A percentile compares a stretch with the other conserved stretches of the same genome.
phyloP scores from a whole-genome alignment of 2,797 vertebrate genomes.

The Crax fasciolata region DNA sequence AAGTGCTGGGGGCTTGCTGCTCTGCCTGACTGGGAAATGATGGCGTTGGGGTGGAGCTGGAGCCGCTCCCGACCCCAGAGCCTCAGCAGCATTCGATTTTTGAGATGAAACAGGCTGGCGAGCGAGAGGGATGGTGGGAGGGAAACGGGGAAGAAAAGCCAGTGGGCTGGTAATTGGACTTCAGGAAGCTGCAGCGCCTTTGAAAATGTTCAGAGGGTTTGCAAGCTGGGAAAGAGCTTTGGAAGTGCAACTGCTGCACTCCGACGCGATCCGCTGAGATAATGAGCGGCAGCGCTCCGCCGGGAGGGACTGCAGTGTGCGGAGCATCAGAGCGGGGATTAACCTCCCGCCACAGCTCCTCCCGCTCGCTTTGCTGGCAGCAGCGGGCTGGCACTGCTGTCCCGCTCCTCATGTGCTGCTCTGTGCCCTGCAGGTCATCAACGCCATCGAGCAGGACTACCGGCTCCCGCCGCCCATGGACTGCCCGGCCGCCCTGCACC shows the following conservation, averaged over 20 bases:
- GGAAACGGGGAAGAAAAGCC: conserved; percentile 81
- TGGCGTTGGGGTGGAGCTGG: neutral
- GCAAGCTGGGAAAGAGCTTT: conserved; percentile 80
- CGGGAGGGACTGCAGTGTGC: conserved; percentile 70
- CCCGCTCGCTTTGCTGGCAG: conserved; percentile 34
- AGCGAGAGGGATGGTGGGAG: conserved; percentile 77
- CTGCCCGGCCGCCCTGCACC: conserved; percentile 96
- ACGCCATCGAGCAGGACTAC: conserved; percentile 98
- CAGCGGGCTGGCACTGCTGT: neutral
- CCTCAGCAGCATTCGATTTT: conserved; percentile 18
- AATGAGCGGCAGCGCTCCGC: conserved; percentile 82
- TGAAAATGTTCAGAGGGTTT: conserved; percentile 87
- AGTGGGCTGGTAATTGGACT: conserved; percentile 87
- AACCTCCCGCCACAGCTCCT: conserved; percentile 69
- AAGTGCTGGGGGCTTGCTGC: conserved; percentile 58
- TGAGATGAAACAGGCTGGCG: conserved; percentile 74
- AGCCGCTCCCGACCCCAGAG: conserved; percentile 15
- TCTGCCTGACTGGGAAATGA: neutral
- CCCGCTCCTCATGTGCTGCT: neutral
- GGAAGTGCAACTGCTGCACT: conserved; percentile 79
- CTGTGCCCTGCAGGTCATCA: conserved; percentile 90
- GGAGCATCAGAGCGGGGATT: conserved; percentile 83
- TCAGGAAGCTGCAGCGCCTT: conserved; percentile 82
- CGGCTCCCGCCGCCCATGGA: conserved; percentile 98
- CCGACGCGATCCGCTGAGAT: conserved; percentile 77